Evolutionary conservation across 2,797 vertebrate genomes (phyloP), one percentile per base, ranked within the genome.

Genomic region (Aeoliscus strigatus): DNA sequence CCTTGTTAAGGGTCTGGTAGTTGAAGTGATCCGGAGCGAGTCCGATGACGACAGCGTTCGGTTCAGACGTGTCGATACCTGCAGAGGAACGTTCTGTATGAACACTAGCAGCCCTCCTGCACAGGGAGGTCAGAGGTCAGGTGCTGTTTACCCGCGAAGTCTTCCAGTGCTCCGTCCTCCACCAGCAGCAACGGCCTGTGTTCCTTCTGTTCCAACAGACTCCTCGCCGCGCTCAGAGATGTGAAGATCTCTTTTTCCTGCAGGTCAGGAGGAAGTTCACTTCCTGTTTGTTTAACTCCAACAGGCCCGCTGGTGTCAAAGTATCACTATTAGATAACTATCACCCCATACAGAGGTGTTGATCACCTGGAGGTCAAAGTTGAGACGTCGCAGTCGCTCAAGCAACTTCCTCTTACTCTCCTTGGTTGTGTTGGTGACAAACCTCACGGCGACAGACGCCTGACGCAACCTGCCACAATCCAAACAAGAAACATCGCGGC

Each of bases 381-480:
- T 84, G 50, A 99, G 75, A 8, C 61, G 73, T 0, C 55, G 80
- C 67, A 99, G 73, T 41, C 92, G 80, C 47, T 90, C 89, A 61
- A 93, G 52, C 37, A 99, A 79, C 42, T 79, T 90, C 59, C 77
- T 84, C 75, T 94, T 96, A 75, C 91, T 93, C 59, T 99, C 96
- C 67, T 97, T 98, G 0, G 95, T 97, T 0, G 95, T 98, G 75
- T 99, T 99, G 4, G 93, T 99, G 54, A 99, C 96, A 73, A 99
- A 99, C 12, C 90, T 89, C 42, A 98, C 75, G 2, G 79, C 62
- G 1, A 97, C 74, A 0, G 90, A 81, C 14, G 92, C 69, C 1
- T 62, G 31, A 1, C 93, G 88, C 41, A 98, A 83, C 70, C 96
- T 98, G 71, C 18, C 0, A 1, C 14, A 34, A 28, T 1, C 26